Evolutionary conservation across 2,113 vertebrate genomes (phyloP).

Genomic region (Anolis carolinensis): DNA sequence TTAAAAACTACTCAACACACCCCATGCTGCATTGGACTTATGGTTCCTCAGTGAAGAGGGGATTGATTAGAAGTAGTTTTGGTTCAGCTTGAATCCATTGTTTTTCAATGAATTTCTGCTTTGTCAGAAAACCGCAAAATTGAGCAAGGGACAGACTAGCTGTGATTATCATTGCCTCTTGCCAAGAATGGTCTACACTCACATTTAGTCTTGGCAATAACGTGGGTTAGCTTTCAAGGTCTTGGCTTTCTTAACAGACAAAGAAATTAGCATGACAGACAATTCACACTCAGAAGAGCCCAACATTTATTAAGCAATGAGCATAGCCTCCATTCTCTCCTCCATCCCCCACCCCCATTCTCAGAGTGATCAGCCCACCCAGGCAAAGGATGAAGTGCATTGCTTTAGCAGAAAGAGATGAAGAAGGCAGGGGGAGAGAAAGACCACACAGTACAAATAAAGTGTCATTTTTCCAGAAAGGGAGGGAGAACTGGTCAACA

Average conservation of each 20-base stretch:
- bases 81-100: constrained; percentile 7
- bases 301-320: constrained; percentile 76
- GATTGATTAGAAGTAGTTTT: constrained; percentile 32
- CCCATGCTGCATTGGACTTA: constrained; percentile 29
- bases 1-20: constrained; percentile 50
- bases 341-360: constrained; percentile 6
- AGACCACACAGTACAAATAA: constrained; percentile 65
- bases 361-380: constrained; percentile 63
- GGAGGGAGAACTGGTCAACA: constrained; percentile 31
- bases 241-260: constrained; percentile 62
- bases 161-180: background rate
- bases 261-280: constrained; percentile 75
- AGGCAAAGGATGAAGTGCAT: constrained; percentile 63
- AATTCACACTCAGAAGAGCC: constrained; percentile 71
- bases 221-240: constrained; percentile 40
- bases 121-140: constrained; percentile 47
- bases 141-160: constrained; percentile 27
- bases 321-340: constrained; percentile 65
- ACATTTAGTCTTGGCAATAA: constrained; percentile 41
- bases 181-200: constrained; percentile 15
- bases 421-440: constrained; percentile 48
- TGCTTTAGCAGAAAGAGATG: constrained; percentile 74
- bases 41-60: constrained; percentile 68
- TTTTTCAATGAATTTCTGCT: constrained; percentile 44
- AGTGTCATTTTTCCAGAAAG: constrained; percentile 36